Conservation (phyloP, 2,797 vertebrate genomes). For the Cuculus canorus region DNA sequence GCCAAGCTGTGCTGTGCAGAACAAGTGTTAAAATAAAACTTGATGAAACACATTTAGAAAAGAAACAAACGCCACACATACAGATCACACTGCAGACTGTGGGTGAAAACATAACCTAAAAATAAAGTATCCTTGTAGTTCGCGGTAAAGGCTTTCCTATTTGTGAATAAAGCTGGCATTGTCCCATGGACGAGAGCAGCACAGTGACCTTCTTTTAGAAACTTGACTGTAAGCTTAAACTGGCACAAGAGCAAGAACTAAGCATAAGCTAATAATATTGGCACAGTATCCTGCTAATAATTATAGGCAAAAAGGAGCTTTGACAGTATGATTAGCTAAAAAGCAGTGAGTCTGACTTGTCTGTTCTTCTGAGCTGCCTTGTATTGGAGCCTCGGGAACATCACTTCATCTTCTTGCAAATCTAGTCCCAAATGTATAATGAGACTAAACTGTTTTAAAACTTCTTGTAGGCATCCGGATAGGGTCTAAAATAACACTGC, state of each 20-base stretch:
- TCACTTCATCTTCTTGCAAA: slow-evolving; percentile 11
- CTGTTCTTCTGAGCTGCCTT: slow-evolving; percentile 6
- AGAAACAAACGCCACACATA: background rate
- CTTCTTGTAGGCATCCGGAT: background rate
- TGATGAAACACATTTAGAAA: background rate
- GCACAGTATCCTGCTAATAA: background rate
- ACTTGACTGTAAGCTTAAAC: background rate
- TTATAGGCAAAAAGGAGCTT: background rate
- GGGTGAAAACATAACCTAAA: slow-evolving; percentile 35
- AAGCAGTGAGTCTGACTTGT: background rate
- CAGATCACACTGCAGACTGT: background rate
- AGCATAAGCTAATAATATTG: background rate
- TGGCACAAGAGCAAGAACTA: slow-evolving; percentile 13
- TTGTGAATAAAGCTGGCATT: slow-evolving; percentile 32
- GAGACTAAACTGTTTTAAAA: background rate
- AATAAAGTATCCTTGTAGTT: slow-evolving; percentile 43
- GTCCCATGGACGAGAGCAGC: background rate
- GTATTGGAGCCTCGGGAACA: slow-evolving; percentile 32
- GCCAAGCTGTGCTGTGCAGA: background rate
- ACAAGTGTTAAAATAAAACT: background rate
- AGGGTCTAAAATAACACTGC: background rate
- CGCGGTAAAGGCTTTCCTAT: background rate
- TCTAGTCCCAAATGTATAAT: background rate
- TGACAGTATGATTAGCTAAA: background rate
- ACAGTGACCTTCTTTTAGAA: background rate